phyloP scores from a whole-genome alignment of 2,888 invertebrate genomes.

The Drosophila formosana region DNA sequence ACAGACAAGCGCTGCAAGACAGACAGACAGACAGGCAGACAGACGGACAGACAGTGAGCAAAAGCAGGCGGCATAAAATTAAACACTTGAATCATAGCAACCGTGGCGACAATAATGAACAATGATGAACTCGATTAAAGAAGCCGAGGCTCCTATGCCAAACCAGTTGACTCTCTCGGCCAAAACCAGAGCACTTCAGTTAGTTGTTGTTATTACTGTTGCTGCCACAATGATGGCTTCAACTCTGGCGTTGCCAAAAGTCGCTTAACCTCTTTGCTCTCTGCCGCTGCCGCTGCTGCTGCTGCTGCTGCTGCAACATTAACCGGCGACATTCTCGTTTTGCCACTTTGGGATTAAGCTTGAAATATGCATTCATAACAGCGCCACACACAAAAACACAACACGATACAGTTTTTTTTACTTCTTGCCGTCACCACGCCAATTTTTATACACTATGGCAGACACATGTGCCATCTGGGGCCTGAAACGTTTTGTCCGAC shows the following conservation, averaged over 20 bases:
- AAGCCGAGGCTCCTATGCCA: conserved; percentile 46
- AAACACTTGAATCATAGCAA: conserved; percentile 72
- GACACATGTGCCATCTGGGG: conserved; percentile 4
- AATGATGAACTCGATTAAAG: conserved; percentile 80
- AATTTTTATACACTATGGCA: conserved; percentile 41
- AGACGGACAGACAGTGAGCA: conserved; percentile 23
- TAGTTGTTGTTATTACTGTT: conserved; percentile 47
- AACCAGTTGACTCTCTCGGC: conserved; percentile 32
- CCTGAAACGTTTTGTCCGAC: background rate
- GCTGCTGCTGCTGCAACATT: conserved; percentile 60
- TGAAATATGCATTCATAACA: conserved; percentile 79
- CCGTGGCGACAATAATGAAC: conserved; percentile 79
- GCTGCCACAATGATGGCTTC: conserved; percentile 36
- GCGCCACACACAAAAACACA: conserved; percentile 12
- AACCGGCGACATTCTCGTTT: conserved; percentile 70
- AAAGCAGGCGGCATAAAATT: conserved; percentile 77
- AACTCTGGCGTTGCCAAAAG: conserved; percentile 61
- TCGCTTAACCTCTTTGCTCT: conserved; percentile 61
- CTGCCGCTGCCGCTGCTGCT: conserved; percentile 5
- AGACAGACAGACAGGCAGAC: conserved; percentile 9
- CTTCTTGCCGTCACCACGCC: conserved; percentile 4
- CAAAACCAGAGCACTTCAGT: conserved; percentile 16
- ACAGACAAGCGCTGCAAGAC: conserved; percentile 15
- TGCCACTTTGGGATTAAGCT: conserved; percentile 79
- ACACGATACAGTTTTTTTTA: conserved; percentile 39